Evolutionary conservation across 2,797 vertebrate genomes (phyloP).

Genomic region (Periophthalmus magnuspinnatus): DNA sequence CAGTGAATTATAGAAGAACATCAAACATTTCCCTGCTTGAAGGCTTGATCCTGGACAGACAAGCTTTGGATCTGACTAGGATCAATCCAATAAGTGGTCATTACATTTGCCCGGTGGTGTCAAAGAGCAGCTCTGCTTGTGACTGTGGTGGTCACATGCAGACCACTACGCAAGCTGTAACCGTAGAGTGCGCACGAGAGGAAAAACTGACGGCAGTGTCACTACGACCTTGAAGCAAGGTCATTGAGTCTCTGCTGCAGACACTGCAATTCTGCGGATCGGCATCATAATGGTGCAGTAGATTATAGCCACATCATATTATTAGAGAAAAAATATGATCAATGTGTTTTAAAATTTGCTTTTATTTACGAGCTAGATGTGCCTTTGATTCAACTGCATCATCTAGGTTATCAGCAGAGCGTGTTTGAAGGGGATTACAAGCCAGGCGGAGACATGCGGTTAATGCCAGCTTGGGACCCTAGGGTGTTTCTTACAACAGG

Average conservation of each 20-base stretch:
- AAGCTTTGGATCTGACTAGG: conserved; percentile 18
- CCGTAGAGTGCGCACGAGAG: conserved; percentile 53
- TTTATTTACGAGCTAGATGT: background rate
- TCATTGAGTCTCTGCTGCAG: conserved; percentile 76
- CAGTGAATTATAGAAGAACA: conserved; percentile 12
- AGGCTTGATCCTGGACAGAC: conserved; percentile 31
- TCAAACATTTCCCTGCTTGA: background rate
- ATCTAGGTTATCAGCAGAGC: background rate
- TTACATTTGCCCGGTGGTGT: conserved; percentile 9
- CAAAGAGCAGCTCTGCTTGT: conserved; percentile 20
- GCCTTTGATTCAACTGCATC: conserved; percentile 4
- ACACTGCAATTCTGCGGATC: conserved; percentile 76
- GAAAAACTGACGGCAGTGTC: conserved; percentile 74
- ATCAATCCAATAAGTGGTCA: conserved; percentile 33
- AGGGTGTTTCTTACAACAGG: conserved; percentile 56
- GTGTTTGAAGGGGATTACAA: background rate
- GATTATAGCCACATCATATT: conserved; percentile 43
- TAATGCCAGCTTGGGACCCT: conserved; percentile 47
- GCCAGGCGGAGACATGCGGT: conserved; percentile 3
- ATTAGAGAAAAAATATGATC: conserved; percentile 7
- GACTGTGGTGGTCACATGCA: conserved; percentile 30
- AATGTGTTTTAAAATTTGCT: too few species aligned
- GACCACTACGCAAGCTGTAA: conserved; percentile 30
- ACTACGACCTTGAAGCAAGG: conserved; percentile 84
- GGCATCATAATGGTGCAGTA: conserved; percentile 72